Conservation (phyloP, 2,888 invertebrate genomes). For the Plagodis pulveraria region DNA sequence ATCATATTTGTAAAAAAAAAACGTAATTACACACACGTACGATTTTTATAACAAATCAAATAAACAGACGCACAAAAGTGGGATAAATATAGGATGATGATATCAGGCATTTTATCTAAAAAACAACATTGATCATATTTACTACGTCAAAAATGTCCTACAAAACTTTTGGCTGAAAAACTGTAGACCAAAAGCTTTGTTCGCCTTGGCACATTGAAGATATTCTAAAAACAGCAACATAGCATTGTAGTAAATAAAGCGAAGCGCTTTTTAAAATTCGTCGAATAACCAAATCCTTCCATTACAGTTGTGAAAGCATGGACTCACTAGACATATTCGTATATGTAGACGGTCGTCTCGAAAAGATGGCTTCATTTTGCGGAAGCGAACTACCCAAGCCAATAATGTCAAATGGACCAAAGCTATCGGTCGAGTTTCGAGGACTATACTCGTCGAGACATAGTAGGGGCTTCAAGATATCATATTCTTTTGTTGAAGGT, state of each 20-base stretch:
- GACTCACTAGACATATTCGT: conserved; percentile 92
- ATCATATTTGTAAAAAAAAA: no score
- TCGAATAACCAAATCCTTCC: conserved; percentile 48
- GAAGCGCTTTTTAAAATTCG: conserved; percentile 33
- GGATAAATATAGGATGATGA: no score
- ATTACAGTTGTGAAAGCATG: conserved; percentile 90
- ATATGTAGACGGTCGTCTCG: conserved; percentile 92
- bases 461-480: conserved; percentile 94
- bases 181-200: conserved; percentile 1
- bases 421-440: conserved; percentile 93
- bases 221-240: conserved; percentile 15
- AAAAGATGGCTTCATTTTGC: conserved; percentile 95
- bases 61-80: no score
- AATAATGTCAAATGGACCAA: conserved; percentile 96
- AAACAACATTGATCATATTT: not conserved
- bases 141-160: conserved; percentile 1
- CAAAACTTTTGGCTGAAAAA: conserved; percentile 4
- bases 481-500: conserved; percentile 96
- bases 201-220: conserved; percentile 7
- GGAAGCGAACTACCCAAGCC: conserved; percentile 93
- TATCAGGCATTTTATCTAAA: not conserved
- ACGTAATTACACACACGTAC: no score
- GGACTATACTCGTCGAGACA: conserved; percentile 90
- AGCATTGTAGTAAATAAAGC: conserved; percentile 14
- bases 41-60: no score